phyloP scores from a whole-genome alignment of 2,888 invertebrate species.

The Meteorus colon region DNA sequence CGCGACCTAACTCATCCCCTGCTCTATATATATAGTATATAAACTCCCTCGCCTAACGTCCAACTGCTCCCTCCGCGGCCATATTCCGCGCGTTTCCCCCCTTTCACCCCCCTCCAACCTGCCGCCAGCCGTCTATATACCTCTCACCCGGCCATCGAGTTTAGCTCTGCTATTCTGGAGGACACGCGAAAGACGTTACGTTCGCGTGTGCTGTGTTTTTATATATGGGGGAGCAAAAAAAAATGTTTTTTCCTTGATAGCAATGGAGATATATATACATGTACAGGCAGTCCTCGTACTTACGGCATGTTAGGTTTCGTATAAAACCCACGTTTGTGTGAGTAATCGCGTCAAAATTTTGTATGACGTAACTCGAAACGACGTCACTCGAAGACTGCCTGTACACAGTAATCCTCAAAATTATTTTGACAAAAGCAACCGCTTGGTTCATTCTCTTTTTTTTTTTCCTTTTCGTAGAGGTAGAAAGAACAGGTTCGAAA shows the following conservation, averaged over 20 bases:
- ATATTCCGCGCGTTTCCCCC: conserved; percentile 32
- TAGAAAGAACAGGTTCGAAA: too few species aligned
- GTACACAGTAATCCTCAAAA: not conserved
- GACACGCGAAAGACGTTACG: conserved; percentile 39
- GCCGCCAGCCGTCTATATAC: conserved; percentile 13
- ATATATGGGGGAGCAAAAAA: conserved; percentile 31
- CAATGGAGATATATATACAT: not conserved
- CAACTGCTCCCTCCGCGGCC: conserved; percentile 41
- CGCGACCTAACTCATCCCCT: conserved; percentile 64
- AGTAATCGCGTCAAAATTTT: too few species aligned
- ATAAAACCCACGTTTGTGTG: too few species aligned
- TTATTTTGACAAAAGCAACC: too few species aligned
- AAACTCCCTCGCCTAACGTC: conserved; percentile 35
- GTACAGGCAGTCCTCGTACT: too few species aligned
- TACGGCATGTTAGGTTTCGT: too few species aligned
- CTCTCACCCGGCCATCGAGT: conserved; percentile 15
- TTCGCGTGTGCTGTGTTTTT: conserved; percentile 37
- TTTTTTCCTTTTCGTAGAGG: too few species aligned
- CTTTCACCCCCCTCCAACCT: conserved; percentile 1
- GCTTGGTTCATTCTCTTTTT: too few species aligned
- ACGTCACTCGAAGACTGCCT: too few species aligned
- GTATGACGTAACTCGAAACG: too few species aligned
- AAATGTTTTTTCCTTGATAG: not conserved
- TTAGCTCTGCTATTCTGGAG: conserved; percentile 27
- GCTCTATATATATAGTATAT: not conserved